phyloP scores from a whole-genome alignment of 2,888 invertebrate species.

The Machimus atricapillus region DNA sequence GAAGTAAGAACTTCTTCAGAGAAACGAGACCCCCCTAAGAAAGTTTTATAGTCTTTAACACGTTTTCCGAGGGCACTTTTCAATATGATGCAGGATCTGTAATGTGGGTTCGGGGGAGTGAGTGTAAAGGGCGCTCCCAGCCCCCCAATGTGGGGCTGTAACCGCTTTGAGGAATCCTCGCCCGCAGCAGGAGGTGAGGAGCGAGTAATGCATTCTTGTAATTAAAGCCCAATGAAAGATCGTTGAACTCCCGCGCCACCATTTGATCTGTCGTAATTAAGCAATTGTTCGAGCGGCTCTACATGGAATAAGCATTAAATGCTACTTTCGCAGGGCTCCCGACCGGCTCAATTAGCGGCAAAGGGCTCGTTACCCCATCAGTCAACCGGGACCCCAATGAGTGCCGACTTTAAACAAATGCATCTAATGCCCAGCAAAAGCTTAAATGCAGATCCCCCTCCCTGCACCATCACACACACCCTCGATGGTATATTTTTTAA shows the following conservation, averaged over 20 bases:
- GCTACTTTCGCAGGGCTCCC: neutral
- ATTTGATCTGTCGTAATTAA: neutral
- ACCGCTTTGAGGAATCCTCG: neutral
- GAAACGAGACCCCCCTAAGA: neutral
- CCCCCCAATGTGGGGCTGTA: neutral
- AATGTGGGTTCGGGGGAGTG: neutral
- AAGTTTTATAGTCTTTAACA: conserved; percentile 36
- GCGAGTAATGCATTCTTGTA: conserved; percentile 17
- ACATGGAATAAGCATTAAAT: neutral
- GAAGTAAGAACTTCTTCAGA: conserved; percentile 9
- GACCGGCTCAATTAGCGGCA: neutral
- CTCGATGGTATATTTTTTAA: neutral
- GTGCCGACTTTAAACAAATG: neutral
- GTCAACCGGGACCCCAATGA: neutral
- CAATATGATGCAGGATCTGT: neutral
- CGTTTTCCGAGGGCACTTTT: conserved; percentile 9
- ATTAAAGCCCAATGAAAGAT: conserved; percentile 19
- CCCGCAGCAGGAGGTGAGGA: neutral
- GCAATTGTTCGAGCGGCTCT: neutral
- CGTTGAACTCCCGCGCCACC: conserved; percentile 13
- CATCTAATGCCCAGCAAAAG: neutral
- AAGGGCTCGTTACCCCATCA: neutral
- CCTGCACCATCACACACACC: neutral
- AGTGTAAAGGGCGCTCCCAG: neutral
- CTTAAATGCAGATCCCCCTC: neutral